Evolutionary conservation across 2,888 invertebrate genomes (phyloP), one percentile per base, ranked within the genome.

Genomic region (Agrilus mali): DNA sequence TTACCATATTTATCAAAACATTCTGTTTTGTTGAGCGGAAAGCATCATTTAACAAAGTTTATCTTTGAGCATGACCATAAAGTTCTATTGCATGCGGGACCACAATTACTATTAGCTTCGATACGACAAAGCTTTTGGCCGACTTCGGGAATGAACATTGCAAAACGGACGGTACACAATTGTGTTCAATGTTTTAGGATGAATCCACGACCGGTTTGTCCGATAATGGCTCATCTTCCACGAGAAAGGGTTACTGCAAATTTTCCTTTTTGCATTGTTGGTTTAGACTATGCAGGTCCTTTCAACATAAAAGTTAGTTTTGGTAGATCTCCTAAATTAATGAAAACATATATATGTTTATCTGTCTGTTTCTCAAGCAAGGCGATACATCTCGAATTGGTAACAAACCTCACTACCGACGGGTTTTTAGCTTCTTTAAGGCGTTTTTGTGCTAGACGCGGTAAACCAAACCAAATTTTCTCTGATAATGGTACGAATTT

Each of bases 81-180:
- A 7, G 8, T 32, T 31, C 36, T 41, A 16, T 34, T 40, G n/a
- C 52, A 52, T 46, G 48, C 50, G 13, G 48, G 47, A 8, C 13
- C 37, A 4, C 17, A 17, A 17, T 17, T 17, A 17, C 5, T 45
- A 15, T 27, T 49, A 13, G 8, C 33, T 22, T 34, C 17, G 12
- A 33, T 49, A 13, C 34, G 49, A 35, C 42, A 46, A 36, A 38
- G 40, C 42, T 53, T 42, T 43, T 56, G 56, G 54, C 46, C 48
- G 0, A 17, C 17, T 17, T 17, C 49, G 15, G 33, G 49, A n/a
- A 47, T 44, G 33, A 48, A 47, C 3, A 40, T 44, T 15, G 40
- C 49, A 13, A 17, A 17, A 17, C 3, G 5, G 17, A 5, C 5
- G 3, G 17, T 17, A 4, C 17, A 5, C 17, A 17, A 17, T 17